Evolutionary conservation across 2,797 vertebrate genomes (phyloP).

Genomic region (Poliocrania exsul): DNA sequence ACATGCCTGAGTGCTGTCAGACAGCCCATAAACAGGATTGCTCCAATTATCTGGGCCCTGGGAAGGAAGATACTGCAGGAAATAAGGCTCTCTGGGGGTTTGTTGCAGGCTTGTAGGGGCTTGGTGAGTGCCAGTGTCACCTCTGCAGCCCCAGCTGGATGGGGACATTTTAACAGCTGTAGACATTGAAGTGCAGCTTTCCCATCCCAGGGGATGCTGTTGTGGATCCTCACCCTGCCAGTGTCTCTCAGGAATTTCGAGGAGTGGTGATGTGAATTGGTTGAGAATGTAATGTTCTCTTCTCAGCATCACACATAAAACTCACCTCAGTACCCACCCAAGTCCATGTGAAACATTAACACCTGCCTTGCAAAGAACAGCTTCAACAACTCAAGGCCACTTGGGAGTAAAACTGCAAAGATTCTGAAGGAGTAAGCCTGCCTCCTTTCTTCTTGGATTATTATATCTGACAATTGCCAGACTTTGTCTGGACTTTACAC

Average conservation of each 20-base stretch:
- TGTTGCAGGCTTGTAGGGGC: not conserved
- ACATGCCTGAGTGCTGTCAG: constrained; percentile 3
- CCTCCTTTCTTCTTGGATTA: not conserved
- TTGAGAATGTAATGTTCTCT: not conserved
- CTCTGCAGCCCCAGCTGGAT: not conserved
- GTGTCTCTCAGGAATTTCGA: not conserved
- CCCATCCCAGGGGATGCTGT: not conserved
- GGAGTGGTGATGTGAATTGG: not conserved
- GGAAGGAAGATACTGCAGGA: not conserved
- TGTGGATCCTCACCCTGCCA: not conserved
- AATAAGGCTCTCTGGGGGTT: constrained; percentile 12
- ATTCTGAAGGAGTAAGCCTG: not conserved
- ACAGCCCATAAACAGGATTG: constrained; percentile 24
- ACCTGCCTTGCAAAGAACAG: not conserved
- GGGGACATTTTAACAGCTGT: not conserved
- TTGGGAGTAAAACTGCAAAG: not conserved
- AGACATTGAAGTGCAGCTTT: not conserved
- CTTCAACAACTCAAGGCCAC: not conserved
- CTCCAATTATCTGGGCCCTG: constrained; percentile 29
- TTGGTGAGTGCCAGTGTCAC: not conserved
- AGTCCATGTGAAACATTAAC: not conserved
- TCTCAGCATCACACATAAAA: not conserved
- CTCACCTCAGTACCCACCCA: rapidly evolving
- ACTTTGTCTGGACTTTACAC: not conserved
- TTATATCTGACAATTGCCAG: not conserved